These are phyloP conservation scores for Choreutis nemorana DNA, from an alignment of 2,888 invertebrate genomes.

Conservation along the genomic window DNA sequence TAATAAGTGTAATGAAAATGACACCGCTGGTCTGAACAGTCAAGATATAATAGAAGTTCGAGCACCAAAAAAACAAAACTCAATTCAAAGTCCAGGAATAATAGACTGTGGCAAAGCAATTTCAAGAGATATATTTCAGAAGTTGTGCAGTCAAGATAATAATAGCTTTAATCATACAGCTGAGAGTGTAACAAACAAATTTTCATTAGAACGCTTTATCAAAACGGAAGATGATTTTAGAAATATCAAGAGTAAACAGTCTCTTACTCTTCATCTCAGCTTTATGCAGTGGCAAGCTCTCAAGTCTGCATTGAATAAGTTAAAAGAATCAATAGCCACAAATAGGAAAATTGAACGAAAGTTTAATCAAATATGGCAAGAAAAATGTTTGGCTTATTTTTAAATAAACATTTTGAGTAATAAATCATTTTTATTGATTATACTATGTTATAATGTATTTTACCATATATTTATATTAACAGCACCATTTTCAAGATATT, in stretches of 20 bases:
- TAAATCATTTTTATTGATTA: no score
- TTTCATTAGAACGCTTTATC: slow-evolving; percentile 33
- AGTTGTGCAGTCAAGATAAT: slow-evolving; percentile 9
- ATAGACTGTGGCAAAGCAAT: slow-evolving; percentile 28
- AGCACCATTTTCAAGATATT: no score
- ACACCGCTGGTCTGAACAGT: slow-evolving; percentile 10
- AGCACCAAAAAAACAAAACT: slow-evolving; percentile 4
- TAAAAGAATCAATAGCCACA: slow-evolving; percentile 23
- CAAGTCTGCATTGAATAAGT: slow-evolving; percentile 34
- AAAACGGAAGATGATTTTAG: slow-evolving; percentile 36
- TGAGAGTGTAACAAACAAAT: slow-evolving; percentile 27
- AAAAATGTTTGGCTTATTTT: slow-evolving; percentile 43
- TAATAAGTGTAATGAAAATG: slow-evolving; percentile 18
- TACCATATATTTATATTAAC: no score
- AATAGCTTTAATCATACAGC: slow-evolving; percentile 20
- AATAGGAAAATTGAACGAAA: slow-evolving; percentile 42
- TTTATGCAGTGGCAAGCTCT: slow-evolving; percentile 66
- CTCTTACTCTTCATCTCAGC: slow-evolving; percentile 47
- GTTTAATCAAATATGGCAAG: slow-evolving; percentile 45
- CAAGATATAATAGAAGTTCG: slow-evolving; percentile 8
- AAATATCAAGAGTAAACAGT: slow-evolving; percentile 26
- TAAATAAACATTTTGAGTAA: no score
- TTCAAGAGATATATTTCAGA: slow-evolving; percentile 27
- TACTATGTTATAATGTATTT: no score
- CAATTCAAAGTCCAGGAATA: no score